These are phyloP conservation scores for Amphilophus citrinellus DNA, from an alignment of 2,113 vertebrate genomes.

Conservation along the genomic window DNA sequence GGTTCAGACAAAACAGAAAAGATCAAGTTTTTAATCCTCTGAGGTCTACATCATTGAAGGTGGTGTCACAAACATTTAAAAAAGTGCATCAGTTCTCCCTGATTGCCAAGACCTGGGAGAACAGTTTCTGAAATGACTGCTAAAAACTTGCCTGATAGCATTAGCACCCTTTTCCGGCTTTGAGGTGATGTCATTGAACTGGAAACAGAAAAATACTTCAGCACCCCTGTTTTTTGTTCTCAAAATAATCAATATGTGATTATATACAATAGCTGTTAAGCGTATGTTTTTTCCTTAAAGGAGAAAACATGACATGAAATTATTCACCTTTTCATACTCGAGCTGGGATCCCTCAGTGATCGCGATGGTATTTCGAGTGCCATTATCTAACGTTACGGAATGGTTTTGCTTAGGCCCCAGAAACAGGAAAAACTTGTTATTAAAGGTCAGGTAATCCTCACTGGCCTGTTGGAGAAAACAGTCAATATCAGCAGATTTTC, in stretches of 20 bases:
- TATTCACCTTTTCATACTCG: background rate
- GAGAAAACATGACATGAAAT: background rate
- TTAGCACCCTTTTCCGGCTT: constrained; percentile 70
- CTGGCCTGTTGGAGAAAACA: constrained; percentile 46
- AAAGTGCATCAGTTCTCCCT: too few relatives aligned
- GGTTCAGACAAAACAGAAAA: constrained; percentile 1
- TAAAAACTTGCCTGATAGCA: constrained; percentile 58
- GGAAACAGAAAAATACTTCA: constrained; percentile 16
- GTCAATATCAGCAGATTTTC: background rate
- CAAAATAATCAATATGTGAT: too few relatives aligned
- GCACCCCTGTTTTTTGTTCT: background rate
- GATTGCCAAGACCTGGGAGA: too few relatives aligned
- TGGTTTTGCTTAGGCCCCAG: accelerated
- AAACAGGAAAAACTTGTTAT: accelerated
- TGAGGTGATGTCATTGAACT: constrained; percentile 27
- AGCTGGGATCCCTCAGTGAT: accelerated
- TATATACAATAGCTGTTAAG: too few relatives aligned
- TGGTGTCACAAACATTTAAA: too few relatives aligned
- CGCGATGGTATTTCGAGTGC: constrained; percentile 21
- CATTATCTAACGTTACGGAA: accelerated
- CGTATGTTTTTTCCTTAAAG: background rate
- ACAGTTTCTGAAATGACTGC: background rate
- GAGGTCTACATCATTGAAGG: background rate
- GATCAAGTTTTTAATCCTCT: background rate
- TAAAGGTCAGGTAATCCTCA: constrained; percentile 59